phyloP scores from a whole-genome alignment of 1,140 invertebrate genomes.

The Drosophila ogumai region DNA sequence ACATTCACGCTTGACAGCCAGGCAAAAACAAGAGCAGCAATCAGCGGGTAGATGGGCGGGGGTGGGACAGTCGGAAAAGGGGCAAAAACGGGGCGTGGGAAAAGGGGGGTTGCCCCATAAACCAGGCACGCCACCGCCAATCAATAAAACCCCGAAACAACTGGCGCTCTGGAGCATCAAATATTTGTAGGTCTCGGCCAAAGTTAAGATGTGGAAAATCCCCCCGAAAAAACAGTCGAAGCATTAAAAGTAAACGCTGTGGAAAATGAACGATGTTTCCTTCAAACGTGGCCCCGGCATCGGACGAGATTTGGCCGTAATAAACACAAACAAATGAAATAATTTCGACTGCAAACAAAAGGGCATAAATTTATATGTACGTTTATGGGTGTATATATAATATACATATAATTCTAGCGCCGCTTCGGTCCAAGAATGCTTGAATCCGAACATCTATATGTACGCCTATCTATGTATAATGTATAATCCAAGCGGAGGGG shows the following conservation, averaged over 20 bases:
- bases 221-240: slow-evolving; percentile 53
- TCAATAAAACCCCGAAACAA: slow-evolving; percentile 69
- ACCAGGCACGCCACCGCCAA: slow-evolving; percentile 70
- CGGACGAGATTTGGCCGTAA: slow-evolving; percentile 75
- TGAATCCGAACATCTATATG: slow-evolving; percentile 32
- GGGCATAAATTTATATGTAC: slow-evolving; percentile 78
- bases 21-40: slow-evolving; percentile 45
- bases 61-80: background rate
- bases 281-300: slow-evolving; percentile 53
- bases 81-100: slow-evolving; percentile 1
- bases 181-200: slow-evolving; percentile 78
- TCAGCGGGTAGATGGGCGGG: slow-evolving; percentile 27
- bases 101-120: slow-evolving; percentile 50
- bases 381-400: slow-evolving; percentile 24
- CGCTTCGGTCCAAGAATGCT: slow-evolving; percentile 12
- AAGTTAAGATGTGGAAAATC: slow-evolving; percentile 82
- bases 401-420: slow-evolving; percentile 5
- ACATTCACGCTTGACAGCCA: slow-evolving; percentile 51
- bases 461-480: slow-evolving; percentile 44
- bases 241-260: slow-evolving; percentile 81
- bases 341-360: slow-evolving; percentile 81
- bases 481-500: slow-evolving; percentile 32
- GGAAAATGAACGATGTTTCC: slow-evolving; percentile 68
- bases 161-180: slow-evolving; percentile 71
- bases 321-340: slow-evolving; percentile 83